These are phyloP conservation scores for Rotaria socialis DNA, from an alignment of 2,888 invertebrate genomes.

Conservation along the genomic window DNA sequence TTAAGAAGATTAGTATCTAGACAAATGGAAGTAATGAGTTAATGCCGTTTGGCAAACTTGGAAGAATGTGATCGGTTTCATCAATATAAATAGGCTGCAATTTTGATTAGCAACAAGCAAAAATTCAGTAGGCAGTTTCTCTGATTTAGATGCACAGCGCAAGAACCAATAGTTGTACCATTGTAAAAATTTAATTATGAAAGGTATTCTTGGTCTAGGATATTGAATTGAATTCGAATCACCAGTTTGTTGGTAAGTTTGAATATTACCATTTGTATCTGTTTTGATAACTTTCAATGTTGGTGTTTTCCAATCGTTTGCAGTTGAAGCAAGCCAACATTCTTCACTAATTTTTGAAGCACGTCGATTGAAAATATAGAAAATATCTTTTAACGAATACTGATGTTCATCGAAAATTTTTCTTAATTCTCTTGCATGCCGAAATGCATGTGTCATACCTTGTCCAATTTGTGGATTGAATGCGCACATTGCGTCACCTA, in stretches of 20 bases:
- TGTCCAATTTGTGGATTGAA: slow-evolving; percentile 32
- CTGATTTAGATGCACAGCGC: neutral
- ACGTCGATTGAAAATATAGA: neutral
- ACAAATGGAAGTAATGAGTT: no score
- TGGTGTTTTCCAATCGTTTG: slow-evolving; percentile 19
- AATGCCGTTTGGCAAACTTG: no score
- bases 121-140: neutral
- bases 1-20: no score
- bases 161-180: slow-evolving; percentile 15
- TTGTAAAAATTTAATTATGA: slow-evolving; percentile 24
- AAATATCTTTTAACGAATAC: neutral
- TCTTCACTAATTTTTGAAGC: slow-evolving; percentile 9
- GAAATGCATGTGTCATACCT: slow-evolving; percentile 13
- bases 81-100: no score
- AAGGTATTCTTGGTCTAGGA: neutral
- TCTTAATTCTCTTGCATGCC: neutral
- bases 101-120: slow-evolving; percentile 10
- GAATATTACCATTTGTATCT: neutral
- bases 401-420: neutral
- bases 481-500: slow-evolving; percentile 7
- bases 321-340: slow-evolving; percentile 27
- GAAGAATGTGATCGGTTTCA: no score
- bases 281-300: neutral
- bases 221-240: no score
- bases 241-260: neutral